These are phyloP conservation scores for Lithophane leautieri DNA, from an alignment of 2,888 invertebrate species.

Conservation along the genomic window DNA sequence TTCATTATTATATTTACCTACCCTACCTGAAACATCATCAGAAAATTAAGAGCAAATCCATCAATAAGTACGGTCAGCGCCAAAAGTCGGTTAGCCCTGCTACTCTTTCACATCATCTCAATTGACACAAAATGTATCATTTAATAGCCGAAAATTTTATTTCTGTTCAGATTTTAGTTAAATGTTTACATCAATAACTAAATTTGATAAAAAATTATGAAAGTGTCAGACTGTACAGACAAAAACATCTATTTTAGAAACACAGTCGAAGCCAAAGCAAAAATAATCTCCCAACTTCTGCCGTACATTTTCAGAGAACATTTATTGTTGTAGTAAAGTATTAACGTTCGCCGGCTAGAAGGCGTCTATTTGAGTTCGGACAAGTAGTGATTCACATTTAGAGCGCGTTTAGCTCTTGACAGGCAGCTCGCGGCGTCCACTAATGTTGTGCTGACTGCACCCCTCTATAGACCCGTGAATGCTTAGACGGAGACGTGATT, in stretches of 20 bases:
- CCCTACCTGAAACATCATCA: not conserved
- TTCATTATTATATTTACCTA: not conserved
- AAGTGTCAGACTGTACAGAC: not conserved
- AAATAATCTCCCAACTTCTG: slow-evolving; percentile 23
- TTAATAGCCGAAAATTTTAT: not conserved
- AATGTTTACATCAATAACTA: not conserved
- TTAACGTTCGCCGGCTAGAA: slow-evolving; percentile 58
- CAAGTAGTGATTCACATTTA: slow-evolving; percentile 73
- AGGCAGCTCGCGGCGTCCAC: slow-evolving; percentile 72
- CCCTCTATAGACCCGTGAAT: slow-evolving; percentile 56
- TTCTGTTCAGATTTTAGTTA: not conserved
- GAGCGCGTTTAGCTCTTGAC: slow-evolving; percentile 72
- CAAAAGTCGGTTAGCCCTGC: too few relatives aligned
- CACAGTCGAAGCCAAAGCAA: slow-evolving; percentile 16
- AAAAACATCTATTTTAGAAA: slow-evolving; percentile 4
- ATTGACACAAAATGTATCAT: too few relatives aligned
- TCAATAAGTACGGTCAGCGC: not conserved
- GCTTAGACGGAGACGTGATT: slow-evolving; percentile 43
- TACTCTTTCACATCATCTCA: not conserved
- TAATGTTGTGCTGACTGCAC: slow-evolving; percentile 79
- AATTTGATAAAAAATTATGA: not conserved
- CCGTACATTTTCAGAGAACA: slow-evolving; percentile 42
- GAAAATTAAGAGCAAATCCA: not conserved
- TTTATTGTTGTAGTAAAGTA: slow-evolving; percentile 55
- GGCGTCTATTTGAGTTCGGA: slow-evolving; percentile 68